Conservation (phyloP, 35 echinoderm and acorn worm genomes). For the Apostichopus parvimensis region DNA sequence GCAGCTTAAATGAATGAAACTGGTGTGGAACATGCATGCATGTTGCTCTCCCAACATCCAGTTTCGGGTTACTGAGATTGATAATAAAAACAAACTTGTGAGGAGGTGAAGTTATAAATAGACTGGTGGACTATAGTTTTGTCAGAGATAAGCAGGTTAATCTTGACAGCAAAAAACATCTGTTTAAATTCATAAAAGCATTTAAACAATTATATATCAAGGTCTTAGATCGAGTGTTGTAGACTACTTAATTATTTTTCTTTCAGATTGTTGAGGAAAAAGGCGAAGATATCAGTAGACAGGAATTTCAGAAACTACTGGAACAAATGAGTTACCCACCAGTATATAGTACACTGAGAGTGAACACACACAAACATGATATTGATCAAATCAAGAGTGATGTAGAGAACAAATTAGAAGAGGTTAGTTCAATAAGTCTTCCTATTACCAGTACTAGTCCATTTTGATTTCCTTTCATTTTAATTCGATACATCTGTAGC, state of each 20-base stretch:
- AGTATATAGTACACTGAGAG: conserved; percentile 18
- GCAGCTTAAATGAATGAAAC: no score
- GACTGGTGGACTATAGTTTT: not conserved
- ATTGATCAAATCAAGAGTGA: not conserved
- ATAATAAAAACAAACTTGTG: no score
- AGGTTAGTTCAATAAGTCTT: not conserved
- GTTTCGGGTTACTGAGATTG: no score
- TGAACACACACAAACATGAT: not conserved
- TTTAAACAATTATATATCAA: not conserved
- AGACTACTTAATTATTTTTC: not conserved
- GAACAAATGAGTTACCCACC: conserved; percentile 24
- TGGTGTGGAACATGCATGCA: no score
- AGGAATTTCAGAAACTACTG: conserved; percentile 12
- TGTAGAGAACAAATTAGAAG: not conserved
- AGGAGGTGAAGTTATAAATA: not conserved
- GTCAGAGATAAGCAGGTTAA: not conserved
- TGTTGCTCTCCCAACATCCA: no score
- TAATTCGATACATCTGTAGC: not conserved
- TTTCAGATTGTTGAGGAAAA: not conserved
- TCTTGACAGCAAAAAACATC: not conserved
- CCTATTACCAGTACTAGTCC: not conserved
- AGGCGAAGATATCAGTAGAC: not conserved
- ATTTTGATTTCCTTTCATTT: not conserved
- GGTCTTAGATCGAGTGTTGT: not conserved
- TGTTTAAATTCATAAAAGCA: not conserved